Evolutionary conservation across 2,888 invertebrate species (phyloP).

Genomic region (Charanyca ferruginea): DNA sequence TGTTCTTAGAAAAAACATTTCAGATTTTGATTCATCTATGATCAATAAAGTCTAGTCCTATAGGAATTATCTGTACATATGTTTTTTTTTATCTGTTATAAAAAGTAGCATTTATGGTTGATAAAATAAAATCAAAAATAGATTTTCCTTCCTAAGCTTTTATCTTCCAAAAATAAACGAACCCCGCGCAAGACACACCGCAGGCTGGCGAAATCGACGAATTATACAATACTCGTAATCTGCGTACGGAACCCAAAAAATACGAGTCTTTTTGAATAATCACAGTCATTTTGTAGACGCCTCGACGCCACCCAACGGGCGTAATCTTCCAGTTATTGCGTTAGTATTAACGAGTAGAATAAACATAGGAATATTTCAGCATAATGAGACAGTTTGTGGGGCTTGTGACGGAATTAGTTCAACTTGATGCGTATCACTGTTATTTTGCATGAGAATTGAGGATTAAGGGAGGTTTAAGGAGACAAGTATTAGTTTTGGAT

Average conservation of each 20-base stretch:
- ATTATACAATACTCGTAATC: slow-evolving; percentile 64
- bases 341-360: slow-evolving; percentile 78
- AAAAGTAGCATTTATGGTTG: too few relatives aligned
- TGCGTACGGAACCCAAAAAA: slow-evolving; percentile 66
- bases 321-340: slow-evolving; percentile 80
- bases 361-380: slow-evolving; percentile 76
- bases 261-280: slow-evolving; percentile 74
- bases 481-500: slow-evolving; percentile 33
- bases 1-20: too few relatives aligned
- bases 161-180: slow-evolving; percentile 35
- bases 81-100: too few relatives aligned
- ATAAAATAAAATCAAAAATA: background rate
- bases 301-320: slow-evolving; percentile 65
- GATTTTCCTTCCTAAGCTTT: background rate
- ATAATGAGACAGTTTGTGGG: slow-evolving; percentile 69
- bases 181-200: slow-evolving; percentile 9
- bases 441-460: slow-evolving; percentile 54
- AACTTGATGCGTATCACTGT: slow-evolving; percentile 44
- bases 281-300: slow-evolving; percentile 72
- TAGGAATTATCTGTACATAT: background rate
- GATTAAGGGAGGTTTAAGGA: slow-evolving; percentile 44
- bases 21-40: background rate
- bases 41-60: background rate
- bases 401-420: slow-evolving; percentile 67
- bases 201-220: slow-evolving; percentile 56